phyloP scores from a whole-genome alignment of 2,113 vertebrate species.

The Martes martes region DNA sequence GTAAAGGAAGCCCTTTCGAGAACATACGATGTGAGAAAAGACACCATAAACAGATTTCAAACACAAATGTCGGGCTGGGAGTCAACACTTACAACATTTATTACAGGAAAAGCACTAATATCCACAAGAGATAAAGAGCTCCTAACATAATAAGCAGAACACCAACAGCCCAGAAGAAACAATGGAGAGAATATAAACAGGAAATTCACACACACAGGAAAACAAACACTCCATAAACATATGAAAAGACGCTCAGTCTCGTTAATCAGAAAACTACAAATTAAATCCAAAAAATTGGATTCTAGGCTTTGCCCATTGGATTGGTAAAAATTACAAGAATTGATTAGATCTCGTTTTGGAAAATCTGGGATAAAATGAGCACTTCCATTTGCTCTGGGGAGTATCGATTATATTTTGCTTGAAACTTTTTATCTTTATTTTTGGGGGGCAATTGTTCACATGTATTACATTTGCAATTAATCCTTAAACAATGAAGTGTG shows the following conservation, averaged over 20 bases:
- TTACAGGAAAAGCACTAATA: neutral
- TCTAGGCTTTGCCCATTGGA: neutral
- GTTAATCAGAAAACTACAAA: neutral
- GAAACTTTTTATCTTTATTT: neutral
- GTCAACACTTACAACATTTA: neutral
- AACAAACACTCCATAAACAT: neutral
- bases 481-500: neutral
- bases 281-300: neutral
- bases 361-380: neutral
- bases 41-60: neutral
- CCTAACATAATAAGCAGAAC: neutral
- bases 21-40: fast-evolving
- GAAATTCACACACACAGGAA: neutral
- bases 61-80: neutral
- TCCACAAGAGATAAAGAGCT: neutral
- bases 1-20: neutral
- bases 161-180: neutral
- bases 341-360: neutral
- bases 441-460: neutral
- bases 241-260: neutral
- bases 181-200: neutral
- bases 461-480: neutral
- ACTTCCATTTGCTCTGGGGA: neutral
- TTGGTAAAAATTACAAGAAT: neutral
- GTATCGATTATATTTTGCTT: neutral